Percentiles rank a stretch among this genome's conserved stretches.
Conservation (phyloP, 2,797 vertebrate genomes). For the Steatocranus sp. region DNA sequence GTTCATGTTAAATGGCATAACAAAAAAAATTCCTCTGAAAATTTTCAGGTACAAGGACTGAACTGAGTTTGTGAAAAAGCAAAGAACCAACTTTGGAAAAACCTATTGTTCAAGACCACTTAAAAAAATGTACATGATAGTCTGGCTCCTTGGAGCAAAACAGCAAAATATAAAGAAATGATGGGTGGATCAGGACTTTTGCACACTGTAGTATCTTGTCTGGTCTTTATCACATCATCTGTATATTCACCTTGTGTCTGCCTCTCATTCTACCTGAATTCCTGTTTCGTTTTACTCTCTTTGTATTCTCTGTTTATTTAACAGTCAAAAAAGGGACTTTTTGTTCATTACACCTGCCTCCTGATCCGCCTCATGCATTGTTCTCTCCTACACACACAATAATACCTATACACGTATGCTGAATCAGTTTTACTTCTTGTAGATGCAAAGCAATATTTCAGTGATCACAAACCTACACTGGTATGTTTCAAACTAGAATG, state of each 20-base stretch:
- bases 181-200: not conserved
- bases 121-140: not conserved
- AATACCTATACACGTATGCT: not conserved
- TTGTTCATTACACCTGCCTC: not conserved
- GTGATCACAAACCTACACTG: not conserved
- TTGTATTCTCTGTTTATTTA: not conserved
- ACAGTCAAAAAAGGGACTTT: not conserved
- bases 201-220: not conserved
- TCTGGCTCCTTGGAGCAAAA: not conserved
- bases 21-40: not conserved
- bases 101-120: not conserved
- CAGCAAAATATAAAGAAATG: not conserved
- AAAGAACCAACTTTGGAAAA: not conserved
- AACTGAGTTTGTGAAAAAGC: not conserved
- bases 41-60: not conserved
- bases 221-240: not conserved
- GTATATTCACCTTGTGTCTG: not conserved
- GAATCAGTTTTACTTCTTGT: not conserved
- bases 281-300: not conserved
- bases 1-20: not conserved
- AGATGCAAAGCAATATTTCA: not conserved
- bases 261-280: not conserved
- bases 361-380: not conserved
- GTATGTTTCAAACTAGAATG: not conserved
- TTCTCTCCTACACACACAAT: not conserved